Percentiles rank a stretch among this genome's conserved stretches.
Conservation (phyloP, 2,113 vertebrate species). For the Anseranas semipalmata region DNA sequence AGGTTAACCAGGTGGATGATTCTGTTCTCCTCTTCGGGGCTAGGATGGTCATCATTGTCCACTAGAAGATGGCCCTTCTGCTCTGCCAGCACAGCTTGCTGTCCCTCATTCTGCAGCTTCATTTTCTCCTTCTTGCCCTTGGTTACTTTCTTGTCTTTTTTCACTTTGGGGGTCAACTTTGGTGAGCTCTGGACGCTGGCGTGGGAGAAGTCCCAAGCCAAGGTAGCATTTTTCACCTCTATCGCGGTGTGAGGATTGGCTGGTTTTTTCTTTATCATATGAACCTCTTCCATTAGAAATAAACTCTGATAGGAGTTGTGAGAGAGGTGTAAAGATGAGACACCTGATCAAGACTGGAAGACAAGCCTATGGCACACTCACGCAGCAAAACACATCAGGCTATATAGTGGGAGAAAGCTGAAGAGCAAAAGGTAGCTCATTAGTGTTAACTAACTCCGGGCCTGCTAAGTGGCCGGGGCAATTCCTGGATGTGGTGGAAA, state of each 20-base stretch:
- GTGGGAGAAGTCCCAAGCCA: conserved; percentile 90
- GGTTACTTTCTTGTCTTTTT: conserved; percentile 78
- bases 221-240: conserved; percentile 88
- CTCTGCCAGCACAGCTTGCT: conserved; percentile 82
- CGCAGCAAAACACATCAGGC: conserved; percentile 85
- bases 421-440: conserved; percentile 87
- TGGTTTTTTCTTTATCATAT: conserved; percentile 86
- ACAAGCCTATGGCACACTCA: conserved; percentile 83
- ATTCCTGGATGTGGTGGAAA: conserved; percentile 64
- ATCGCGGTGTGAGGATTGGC: conserved; percentile 84
- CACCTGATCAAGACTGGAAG: conserved; percentile 82
- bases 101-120: conserved; percentile 71
- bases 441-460: conserved; percentile 78
- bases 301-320: conserved; percentile 90
- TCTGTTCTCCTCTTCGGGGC: conserved; percentile 82
- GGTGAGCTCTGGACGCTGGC: conserved; percentile 89
- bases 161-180: conserved; percentile 87
- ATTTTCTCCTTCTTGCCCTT: conserved; percentile 79
- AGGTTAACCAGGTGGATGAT: conserved; percentile 74
- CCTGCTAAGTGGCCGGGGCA: conserved; percentile 41
- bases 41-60: conserved; percentile 79
- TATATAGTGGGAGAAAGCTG: conserved; percentile 84
- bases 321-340: conserved; percentile 87
- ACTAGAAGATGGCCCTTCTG: conserved; percentile 86
- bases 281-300: conserved; percentile 93